A percentile compares a stretch with the other conserved stretches of the same genome.
These are phyloP conservation scores for Orchestes rusci DNA, from an alignment of 2,888 invertebrate species.

Conservation along the genomic window DNA sequence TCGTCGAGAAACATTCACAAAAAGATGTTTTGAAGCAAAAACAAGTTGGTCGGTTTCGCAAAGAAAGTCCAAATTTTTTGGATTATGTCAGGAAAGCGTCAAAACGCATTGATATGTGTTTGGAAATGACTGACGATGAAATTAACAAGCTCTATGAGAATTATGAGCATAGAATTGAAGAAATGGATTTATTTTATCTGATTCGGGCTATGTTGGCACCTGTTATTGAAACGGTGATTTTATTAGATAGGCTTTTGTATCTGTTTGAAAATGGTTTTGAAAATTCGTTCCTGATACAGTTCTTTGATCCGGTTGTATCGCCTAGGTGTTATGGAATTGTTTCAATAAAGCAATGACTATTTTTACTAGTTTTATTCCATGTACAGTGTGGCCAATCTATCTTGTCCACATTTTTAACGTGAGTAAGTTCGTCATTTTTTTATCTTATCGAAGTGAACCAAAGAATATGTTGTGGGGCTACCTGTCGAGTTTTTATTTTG, in stretches of 20 bases:
- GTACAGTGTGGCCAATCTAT: too few species aligned
- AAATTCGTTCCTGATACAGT: conserved; percentile 58
- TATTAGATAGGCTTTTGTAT: conserved; percentile 74
- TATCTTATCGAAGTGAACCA: too few species aligned
- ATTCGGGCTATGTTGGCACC: conserved; percentile 70
- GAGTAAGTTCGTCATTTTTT: neutral
- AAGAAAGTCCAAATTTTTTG: conserved; percentile 53
- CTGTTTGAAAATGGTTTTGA: conserved; percentile 58
- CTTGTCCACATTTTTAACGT: too few species aligned
- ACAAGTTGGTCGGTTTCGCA: conserved; percentile 50
- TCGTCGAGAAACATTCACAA: conserved; percentile 45
- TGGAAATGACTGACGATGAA: conserved; percentile 44
- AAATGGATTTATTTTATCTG: conserved; percentile 69
- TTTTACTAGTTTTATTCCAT: too few species aligned
- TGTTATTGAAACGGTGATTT: conserved; percentile 71
- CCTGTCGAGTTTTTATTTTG: too few species aligned
- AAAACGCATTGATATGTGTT: conserved; percentile 51
- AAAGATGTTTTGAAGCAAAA: conserved; percentile 41
- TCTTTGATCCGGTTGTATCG: conserved; percentile 79
- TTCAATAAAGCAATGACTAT: conserved; percentile 46
- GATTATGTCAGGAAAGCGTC: conserved; percentile 66
- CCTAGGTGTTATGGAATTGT: conserved; percentile 76
- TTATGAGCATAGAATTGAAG: conserved; percentile 47
- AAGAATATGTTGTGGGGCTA: too few species aligned
- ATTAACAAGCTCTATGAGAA: conserved; percentile 42